A percentile compares a stretch with the other conserved stretches of the same genome.
These are phyloP conservation scores for Micrasema longulum DNA, from an alignment of 1,140 invertebrate genomes.

Conservation along the genomic window DNA sequence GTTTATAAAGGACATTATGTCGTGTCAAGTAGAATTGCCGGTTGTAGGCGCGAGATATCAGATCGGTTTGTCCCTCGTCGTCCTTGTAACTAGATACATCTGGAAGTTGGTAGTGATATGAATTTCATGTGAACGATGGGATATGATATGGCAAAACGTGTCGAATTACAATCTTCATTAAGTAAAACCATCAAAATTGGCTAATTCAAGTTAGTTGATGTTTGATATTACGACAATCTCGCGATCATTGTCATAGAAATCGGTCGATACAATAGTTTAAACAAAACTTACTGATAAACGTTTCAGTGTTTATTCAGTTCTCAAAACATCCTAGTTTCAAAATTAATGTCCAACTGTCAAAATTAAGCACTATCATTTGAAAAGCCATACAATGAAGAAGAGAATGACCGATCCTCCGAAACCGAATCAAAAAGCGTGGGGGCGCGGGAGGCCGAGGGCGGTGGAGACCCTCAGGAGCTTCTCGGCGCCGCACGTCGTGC, in stretches of 20 bases:
- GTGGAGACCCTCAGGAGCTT: constrained; percentile 49
- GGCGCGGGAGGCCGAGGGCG: constrained; percentile 28
- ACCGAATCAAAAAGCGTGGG: constrained; percentile 33
- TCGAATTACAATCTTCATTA: constrained; percentile 25
- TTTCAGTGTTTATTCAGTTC: no score
- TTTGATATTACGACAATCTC: not conserved
- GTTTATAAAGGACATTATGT: not conserved
- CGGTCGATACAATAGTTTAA: no score
- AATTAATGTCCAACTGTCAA: no score
- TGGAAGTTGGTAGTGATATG: constrained; percentile 18
- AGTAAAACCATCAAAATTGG: constrained; percentile 15
- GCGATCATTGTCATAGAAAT: no score
- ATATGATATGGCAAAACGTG: constrained; percentile 13
- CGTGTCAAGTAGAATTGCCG: constrained; percentile 2
- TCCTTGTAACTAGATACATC: constrained; percentile 20
- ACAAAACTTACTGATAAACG: no score
- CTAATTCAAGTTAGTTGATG: constrained; percentile 5
- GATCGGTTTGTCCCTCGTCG: constrained; percentile 8
- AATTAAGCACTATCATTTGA: constrained; percentile 42
- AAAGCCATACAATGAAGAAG: constrained; percentile 42
- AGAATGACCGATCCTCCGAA: constrained; percentile 41
- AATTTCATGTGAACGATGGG: constrained; percentile 26
- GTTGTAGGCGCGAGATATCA: constrained; percentile 1
- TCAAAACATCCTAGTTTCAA: no score
- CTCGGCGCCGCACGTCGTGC: constrained; percentile 44